Evolutionary conservation across 2,113 vertebrate genomes (phyloP).

Genomic region (Carassius carassius): DNA sequence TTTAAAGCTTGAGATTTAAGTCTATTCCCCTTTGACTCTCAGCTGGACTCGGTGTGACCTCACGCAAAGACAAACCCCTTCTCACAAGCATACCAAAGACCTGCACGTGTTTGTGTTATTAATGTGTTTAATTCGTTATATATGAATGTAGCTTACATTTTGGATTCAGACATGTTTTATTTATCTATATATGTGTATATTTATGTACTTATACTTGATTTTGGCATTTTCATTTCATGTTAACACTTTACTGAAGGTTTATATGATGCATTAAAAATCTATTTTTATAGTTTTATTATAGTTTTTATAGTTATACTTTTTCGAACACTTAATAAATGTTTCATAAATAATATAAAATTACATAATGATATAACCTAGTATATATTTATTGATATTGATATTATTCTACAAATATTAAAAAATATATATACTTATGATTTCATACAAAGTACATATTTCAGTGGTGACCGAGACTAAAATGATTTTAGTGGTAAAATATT

Average conservation of each 20-base stretch:
- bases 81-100: constrained; percentile 64
- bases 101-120: constrained; percentile 25
- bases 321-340: not conserved
- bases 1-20: constrained; percentile 66
- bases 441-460: not conserved
- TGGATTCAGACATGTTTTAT: not conserved
- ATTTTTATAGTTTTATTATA: not conserved
- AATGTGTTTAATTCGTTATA: not conserved
- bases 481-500: not conserved
- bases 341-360: not conserved
- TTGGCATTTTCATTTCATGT: not conserved
- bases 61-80: constrained; percentile 68
- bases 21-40: constrained; percentile 81
- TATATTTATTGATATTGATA: not conserved
- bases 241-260: not conserved
- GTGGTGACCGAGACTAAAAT: not conserved
- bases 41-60: constrained; percentile 86
- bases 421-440: not conserved
- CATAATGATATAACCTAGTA: not conserved
- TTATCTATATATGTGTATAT: not conserved
- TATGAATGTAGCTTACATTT: not conserved
- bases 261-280: not conserved
- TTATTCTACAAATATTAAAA: not conserved
- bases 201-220: not conserved
- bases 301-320: not conserved